These are phyloP conservation scores for Cheilosia vernalis DNA, from an alignment of 2,888 invertebrate genomes.

Conservation along the genomic window DNA sequence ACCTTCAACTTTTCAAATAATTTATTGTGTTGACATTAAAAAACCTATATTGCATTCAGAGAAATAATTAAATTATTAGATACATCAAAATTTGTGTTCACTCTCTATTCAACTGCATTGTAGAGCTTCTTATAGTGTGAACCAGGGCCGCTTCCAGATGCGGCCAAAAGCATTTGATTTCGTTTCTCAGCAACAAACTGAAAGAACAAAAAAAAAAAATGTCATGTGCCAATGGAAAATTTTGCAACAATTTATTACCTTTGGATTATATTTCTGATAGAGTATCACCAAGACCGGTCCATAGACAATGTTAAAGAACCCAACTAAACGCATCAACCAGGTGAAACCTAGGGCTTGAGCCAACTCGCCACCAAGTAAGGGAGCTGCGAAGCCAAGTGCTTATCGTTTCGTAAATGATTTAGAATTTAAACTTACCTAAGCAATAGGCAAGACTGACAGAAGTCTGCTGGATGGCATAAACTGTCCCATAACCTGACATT, in stretches of 20 bases:
- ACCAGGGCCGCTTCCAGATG: slow-evolving; percentile 77
- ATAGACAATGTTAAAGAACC: slow-evolving; percentile 88
- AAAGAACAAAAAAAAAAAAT: background rate
- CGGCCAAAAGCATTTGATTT: slow-evolving; percentile 80
- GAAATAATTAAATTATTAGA: slow-evolving; percentile 18
- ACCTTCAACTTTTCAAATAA: background rate
- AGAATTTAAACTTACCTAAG: slow-evolving; percentile 84
- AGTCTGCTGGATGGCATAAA: slow-evolving; percentile 93
- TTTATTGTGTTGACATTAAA: slow-evolving; percentile 48
- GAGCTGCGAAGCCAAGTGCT: slow-evolving; percentile 84
- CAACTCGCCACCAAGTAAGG: slow-evolving; percentile 89
- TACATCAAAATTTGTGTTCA: background rate
- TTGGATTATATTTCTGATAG: slow-evolving; percentile 81
- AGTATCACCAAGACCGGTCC: slow-evolving; percentile 86
- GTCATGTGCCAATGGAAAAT: background rate
- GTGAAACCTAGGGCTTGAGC: slow-evolving; percentile 88
- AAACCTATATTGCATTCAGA: slow-evolving; percentile 29
- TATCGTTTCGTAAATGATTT: background rate
- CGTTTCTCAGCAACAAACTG: slow-evolving; percentile 79
- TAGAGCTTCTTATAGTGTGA: slow-evolving; percentile 82
- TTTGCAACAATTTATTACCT: slow-evolving; percentile 76
- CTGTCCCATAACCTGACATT: slow-evolving; percentile 88
- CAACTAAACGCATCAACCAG: slow-evolving; percentile 89
- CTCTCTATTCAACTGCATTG: slow-evolving; percentile 80
- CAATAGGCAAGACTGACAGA: slow-evolving; percentile 92